Evolutionary conservation across 2,888 invertebrate genomes (phyloP), one percentile per base, ranked within the genome.

Genomic region (Acronicta alni): DNA sequence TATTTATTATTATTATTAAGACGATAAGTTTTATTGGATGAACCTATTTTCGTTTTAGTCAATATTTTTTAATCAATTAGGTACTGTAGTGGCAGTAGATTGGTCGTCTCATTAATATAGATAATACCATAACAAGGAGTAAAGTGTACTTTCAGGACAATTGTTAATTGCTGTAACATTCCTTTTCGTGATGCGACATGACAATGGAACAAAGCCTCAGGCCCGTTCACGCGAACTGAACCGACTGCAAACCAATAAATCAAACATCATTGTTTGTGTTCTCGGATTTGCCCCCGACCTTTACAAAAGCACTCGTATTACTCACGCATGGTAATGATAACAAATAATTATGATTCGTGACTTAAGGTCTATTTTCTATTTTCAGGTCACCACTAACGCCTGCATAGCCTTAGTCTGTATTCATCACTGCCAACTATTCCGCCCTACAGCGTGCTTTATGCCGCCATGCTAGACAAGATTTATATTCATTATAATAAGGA

Each of bases 361-460:
- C 30, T 66, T 47, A 68, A 61, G 46, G 26, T 43, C 48, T 53
- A 75, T 74, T 80, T 59, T 79, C 79, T 76, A 58, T 70, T 92
- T 92, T 67, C 93, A 93, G 93, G 88, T 87, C 79, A 74, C 77
- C 39, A 51, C 47, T n/a, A 55, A 85, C 83, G 81, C 83, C 83
- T 80, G 80, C 80, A 76, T 78, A 85, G 85, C 84, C 81, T 89
- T 87, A 88, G 84, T 82, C 86, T 87, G 83, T 89, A 90, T 82
- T 87, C 84, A 85, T 84, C 90, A 93, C 93, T 94, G 93, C 93
- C 92, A 92, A 91, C 69, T 79, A 88, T 88, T 92, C 91, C 92
- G 91, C 92, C 93, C 90, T 84, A 69, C 67, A 77, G 82, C 81
- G 88, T 83, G 85, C 87, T 91, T 82, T 77, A 93, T 93, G 93